These are phyloP conservation scores for Myiagra hebetior DNA, from an alignment of 2,113 vertebrate genomes.

Conservation along the genomic window DNA sequence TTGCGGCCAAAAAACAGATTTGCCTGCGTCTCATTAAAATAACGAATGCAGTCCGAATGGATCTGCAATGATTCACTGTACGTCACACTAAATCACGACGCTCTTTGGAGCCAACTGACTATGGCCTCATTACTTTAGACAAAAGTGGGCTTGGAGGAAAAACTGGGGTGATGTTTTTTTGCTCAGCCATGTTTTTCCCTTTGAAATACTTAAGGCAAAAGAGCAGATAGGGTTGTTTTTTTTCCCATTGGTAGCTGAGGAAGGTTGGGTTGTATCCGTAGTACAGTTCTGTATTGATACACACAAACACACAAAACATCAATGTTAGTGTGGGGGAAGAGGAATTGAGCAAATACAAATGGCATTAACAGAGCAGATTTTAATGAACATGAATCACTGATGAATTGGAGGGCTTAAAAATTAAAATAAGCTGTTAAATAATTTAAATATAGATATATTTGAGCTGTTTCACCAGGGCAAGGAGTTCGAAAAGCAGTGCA, in stretches of 20 bases:
- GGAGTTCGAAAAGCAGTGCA: neutral
- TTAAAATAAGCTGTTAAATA: neutral
- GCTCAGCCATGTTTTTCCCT: neutral
- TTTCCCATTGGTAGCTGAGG: neutral
- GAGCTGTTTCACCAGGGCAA: neutral
- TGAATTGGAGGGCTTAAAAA: neutral
- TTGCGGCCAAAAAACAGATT: slow-evolving; percentile 66
- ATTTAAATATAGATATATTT: neutral
- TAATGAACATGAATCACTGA: neutral
- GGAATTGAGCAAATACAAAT: neutral
- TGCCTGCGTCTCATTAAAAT: slow-evolving; percentile 75
- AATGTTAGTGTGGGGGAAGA: fast-evolving
- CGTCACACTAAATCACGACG: slow-evolving; percentile 83
- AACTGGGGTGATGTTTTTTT: slow-evolving; percentile 63
- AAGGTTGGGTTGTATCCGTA: neutral
- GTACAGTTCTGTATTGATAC: fast-evolving
- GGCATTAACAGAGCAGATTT: neutral
- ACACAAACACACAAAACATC: neutral
- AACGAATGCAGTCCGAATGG: slow-evolving; percentile 66
- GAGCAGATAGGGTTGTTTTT: neutral
- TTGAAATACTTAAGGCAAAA: slow-evolving; percentile 31
- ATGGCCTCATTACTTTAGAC: slow-evolving; percentile 82
- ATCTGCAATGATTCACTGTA: slow-evolving; percentile 71
- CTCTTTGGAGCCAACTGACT: slow-evolving; percentile 77
- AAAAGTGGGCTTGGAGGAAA: slow-evolving; percentile 79